Conservation (phyloP, 2,797 vertebrate species). For the Melanotaenia boesemani region DNA sequence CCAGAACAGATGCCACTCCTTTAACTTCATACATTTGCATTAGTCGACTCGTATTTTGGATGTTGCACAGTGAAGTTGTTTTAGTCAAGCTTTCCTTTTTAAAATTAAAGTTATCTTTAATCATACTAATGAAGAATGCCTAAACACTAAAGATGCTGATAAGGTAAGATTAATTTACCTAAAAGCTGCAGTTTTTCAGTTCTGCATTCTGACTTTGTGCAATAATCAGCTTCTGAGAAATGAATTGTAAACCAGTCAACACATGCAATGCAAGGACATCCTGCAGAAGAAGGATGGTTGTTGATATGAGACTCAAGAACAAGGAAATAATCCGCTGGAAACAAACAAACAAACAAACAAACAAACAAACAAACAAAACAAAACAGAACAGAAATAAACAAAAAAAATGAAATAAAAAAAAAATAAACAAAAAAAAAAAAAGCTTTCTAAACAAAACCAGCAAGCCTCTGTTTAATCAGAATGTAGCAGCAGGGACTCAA, state of each 20-base stretch:
- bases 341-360: too few species aligned
- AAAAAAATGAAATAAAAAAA: background rate
- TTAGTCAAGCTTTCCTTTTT: slow-evolving; percentile 17
- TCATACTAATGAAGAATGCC: slow-evolving; percentile 23
- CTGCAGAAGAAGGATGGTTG: slow-evolving; percentile 5
- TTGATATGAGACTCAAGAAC: slow-evolving; percentile 40
- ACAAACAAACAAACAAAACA: too few species aligned
- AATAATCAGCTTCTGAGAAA: slow-evolving; percentile 17
- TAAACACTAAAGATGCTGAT: slow-evolving; percentile 17
- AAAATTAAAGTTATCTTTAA: slow-evolving; percentile 35
- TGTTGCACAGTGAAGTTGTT: background rate
- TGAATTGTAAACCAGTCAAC: slow-evolving; percentile 17
- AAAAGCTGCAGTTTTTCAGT: slow-evolving; percentile 19
- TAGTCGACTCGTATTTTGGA: slow-evolving; percentile 27
- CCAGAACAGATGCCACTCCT: slow-evolving; percentile 10
- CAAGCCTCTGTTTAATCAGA: slow-evolving; percentile 29
- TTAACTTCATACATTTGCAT: slow-evolving; percentile 34
- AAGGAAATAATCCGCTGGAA: slow-evolving; percentile 17
- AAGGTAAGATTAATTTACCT: slow-evolving; percentile 14
- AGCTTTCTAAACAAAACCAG: slow-evolving; percentile 36
- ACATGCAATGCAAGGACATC: slow-evolving; percentile 11
- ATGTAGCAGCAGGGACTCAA: slow-evolving; percentile 26
- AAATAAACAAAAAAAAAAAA: background rate
- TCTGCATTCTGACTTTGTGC: background rate
- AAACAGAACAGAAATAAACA: too few species aligned